Conservation (phyloP, 1,140 invertebrate genomes). For the Bombus superbus region DNA sequence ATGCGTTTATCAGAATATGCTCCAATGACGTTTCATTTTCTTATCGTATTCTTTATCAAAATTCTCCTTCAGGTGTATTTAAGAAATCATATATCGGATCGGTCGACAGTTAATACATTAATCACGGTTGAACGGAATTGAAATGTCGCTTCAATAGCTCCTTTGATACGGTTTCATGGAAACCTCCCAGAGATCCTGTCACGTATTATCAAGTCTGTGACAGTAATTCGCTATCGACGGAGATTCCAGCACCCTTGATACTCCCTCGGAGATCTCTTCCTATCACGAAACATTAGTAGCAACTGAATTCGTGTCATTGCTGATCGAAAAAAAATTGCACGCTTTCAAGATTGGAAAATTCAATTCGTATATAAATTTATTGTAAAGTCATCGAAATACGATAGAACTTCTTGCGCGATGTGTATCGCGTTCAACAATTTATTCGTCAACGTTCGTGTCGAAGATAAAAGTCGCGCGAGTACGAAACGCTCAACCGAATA, state of each 20-base stretch:
- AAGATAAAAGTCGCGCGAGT: not conserved
- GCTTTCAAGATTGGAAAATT: no score
- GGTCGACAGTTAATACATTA: constrained; percentile 21
- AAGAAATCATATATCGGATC: not conserved
- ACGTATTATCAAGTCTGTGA: constrained; percentile 22
- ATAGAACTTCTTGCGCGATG: no score
- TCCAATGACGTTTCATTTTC: not conserved
- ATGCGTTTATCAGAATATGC: not conserved
- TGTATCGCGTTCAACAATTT: not conserved
- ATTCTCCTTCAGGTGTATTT: not conserved
- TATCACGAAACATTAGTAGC: not conserved
- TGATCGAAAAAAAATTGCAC: no score
- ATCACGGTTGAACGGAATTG: constrained; percentile 22
- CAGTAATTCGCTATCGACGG: constrained; percentile 2
- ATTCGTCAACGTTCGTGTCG: not conserved
- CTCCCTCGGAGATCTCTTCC: not conserved
- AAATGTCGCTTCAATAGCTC: constrained; percentile 23
- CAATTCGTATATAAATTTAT: no score
- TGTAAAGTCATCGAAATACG: no score
- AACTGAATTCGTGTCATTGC: not conserved
- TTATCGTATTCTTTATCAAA: not conserved
- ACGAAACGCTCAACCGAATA: not conserved
- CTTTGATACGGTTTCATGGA: constrained; percentile 32
- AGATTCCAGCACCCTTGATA: constrained; percentile 12
- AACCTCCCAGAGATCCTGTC: constrained; percentile 20